phyloP scores from a whole-genome alignment of 1,140 invertebrate genomes.

The Bombus polaris region DNA sequence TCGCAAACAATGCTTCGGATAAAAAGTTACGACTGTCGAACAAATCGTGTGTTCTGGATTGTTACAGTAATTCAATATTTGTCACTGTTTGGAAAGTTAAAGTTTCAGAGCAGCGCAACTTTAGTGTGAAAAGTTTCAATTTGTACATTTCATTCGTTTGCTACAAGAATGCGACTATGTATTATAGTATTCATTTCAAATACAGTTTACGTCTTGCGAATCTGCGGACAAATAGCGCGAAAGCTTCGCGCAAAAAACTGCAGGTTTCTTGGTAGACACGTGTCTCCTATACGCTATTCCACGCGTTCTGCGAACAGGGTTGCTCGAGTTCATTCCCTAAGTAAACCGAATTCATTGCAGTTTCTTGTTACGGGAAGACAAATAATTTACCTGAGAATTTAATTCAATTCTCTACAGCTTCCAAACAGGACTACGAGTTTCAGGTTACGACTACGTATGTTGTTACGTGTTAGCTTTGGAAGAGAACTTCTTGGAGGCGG shows the following conservation, averaged over 20 bases:
- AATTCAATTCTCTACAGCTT: slow-evolving; percentile 12
- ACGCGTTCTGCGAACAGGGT: background rate
- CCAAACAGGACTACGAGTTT: slow-evolving; percentile 4
- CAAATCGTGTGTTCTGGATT: too few species aligned
- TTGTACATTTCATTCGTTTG: background rate
- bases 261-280: background rate
- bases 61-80: background rate
- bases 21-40: too few species aligned
- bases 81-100: too few species aligned
- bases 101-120: background rate
- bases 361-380: slow-evolving; percentile 31
- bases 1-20: too few species aligned
- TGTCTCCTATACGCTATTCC: background rate
- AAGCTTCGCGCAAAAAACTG: background rate
- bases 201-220: background rate
- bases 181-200: background rate
- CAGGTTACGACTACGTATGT: too few species aligned
- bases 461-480: background rate
- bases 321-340: slow-evolving; percentile 3
- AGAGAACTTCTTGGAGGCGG: background rate
- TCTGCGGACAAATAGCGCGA: background rate
- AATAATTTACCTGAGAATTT: slow-evolving; percentile 37
- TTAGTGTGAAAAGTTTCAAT: background rate
- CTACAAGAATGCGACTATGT: background rate
- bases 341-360: slow-evolving; percentile 32